Conservation (phyloP, 2,888 invertebrate genomes). For the Rambutsinella grinnellia region DNA sequence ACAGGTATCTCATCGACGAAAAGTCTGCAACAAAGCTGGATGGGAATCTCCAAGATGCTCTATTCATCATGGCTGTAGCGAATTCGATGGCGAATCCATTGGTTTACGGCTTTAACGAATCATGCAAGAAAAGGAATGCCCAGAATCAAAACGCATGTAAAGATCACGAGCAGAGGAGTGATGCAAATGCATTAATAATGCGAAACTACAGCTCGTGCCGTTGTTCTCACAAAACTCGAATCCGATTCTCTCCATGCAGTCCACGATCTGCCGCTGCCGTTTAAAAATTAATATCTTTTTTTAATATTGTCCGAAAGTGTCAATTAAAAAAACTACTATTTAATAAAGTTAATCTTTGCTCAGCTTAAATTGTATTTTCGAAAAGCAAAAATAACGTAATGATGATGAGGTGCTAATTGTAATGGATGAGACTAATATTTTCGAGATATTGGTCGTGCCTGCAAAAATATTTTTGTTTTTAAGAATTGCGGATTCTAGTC, state of each 20-base stretch:
- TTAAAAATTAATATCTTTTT: constrained; percentile 8
- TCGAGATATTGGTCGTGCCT: too few relatives aligned
- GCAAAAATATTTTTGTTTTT: too few relatives aligned
- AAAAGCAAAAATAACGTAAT: too few relatives aligned
- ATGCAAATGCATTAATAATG: constrained; percentile 32
- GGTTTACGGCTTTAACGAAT: constrained; percentile 78
- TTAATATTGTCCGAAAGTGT: neutral
- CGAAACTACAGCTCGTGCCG: constrained; percentile 27
- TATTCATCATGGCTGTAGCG: constrained; percentile 84
- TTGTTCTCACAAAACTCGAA: constrained; percentile 15
- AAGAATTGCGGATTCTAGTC: too few relatives aligned
- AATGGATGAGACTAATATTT: too few relatives aligned
- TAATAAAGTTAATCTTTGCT: too few relatives aligned
- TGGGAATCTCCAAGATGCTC: constrained; percentile 75
- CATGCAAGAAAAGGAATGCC: constrained; percentile 69
- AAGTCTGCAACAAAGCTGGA: constrained; percentile 72
- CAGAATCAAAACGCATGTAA: constrained; percentile 11
- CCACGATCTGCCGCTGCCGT: constrained; percentile 37
- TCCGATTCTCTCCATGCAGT: constrained; percentile 17
- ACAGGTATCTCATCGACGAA: constrained; percentile 79
- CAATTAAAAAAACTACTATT: neutral
- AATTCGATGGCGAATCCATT: constrained; percentile 86
- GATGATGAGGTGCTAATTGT: too few relatives aligned
- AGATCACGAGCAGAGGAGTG: constrained; percentile 32
- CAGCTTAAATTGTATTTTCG: too few relatives aligned